Base-by-base conservation (phyloP, 2,797 vertebrate genomes). In the Stomatorhinus walkeri region DNA sequence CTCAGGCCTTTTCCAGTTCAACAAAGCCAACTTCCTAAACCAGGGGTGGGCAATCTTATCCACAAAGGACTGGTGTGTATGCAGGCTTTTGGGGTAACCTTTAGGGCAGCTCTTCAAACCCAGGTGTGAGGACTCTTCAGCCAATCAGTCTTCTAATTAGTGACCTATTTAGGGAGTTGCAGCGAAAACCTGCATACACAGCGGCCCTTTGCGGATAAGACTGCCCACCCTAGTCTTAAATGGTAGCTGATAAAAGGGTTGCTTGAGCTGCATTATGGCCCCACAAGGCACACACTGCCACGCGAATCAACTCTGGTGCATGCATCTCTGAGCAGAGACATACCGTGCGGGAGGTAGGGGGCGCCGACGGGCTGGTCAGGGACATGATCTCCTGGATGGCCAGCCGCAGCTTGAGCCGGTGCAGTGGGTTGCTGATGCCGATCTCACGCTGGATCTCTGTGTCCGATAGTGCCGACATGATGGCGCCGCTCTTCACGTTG, bases 301-400 rank as follows among this genome's bases (percentile, higher is more conserved):
- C 40, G 2, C 36, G 7, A 46, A 7, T 19, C 72, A 43, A 46
- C 32, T 43, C 10, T 8, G 36, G 36, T 79, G 36, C 40, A 22
- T 46, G 76, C 36, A 46, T 81, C 28, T 81, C 40, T 0, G 19
- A 46, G 76, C 24, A 36, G 32, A 79, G 88, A 85, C 95, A 90
- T 96, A 98, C 97, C 97, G 98, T 99, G 95, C 98, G 96, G 0
- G 98, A 99, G 1, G 98, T 99, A 59, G 98, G 96, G 0, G 98
- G 98, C 0, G 98, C 98, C 0, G 98, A 99, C 0, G 98, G 98
- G 92, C 98, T 99, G 28, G 98, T 99, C 1, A 99, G 94, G 0
- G 98, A 99, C 97, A 99, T 98, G 93, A 99, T 98, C 91, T 99
- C 98, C 93, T 99, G 98, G 92, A 99, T 99, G 91, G 98, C 98